Base-by-base conservation (phyloP, 2,113 vertebrate species). In the Silurus glanis region DNA sequence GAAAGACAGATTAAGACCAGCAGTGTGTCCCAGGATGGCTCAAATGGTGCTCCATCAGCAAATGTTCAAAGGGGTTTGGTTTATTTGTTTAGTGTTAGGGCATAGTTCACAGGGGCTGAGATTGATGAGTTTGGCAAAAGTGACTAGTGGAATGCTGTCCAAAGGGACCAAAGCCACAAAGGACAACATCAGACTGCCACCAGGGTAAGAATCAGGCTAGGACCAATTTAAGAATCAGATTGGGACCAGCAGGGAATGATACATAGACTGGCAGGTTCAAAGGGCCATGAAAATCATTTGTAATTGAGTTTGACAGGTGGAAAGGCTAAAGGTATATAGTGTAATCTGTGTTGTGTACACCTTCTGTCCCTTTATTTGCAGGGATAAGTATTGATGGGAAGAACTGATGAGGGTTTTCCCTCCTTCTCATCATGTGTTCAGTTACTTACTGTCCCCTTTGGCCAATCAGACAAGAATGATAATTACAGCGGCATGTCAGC, bases 211-310 rank as follows among this genome's bases (percentile, higher is more conserved):
- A 9, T 59, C 16, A 58, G 55, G 59, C 16, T 59, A 28, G 76
- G 55, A 59, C 8, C 8, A 58, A 28, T 25, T 25, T 37, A 58
- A 80, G 25, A 19, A 19, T 37, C 25, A 58, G 16, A 79, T 19
- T 56, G 2, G 14, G 14, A 19, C 55, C 55, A 58, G 25, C 55
- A 58, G 25, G 17, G 9, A 45, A 47, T 5, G 56, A 55, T 80
- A 45, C 53, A 37, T 37, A 80, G 89, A 87, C 89, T 92, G 87
- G 89, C 90, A 93, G 93, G 93, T 91, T 94, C 93, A 94, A 93
- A 92, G 93, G 91, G 93, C 45, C 90, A 86, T 75, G 81, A 66
- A 66, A 25, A 87, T 37, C 72, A 82, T 6, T 56, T 64, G 59
- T 58, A 28, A 72, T 79, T 28, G 85, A 72, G 59, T 51, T 49